Evolutionary conservation across 2,797 vertebrate species (phyloP), one percentile per base, ranked within the genome.

Genomic region (Sarcophilus harrisii): DNA sequence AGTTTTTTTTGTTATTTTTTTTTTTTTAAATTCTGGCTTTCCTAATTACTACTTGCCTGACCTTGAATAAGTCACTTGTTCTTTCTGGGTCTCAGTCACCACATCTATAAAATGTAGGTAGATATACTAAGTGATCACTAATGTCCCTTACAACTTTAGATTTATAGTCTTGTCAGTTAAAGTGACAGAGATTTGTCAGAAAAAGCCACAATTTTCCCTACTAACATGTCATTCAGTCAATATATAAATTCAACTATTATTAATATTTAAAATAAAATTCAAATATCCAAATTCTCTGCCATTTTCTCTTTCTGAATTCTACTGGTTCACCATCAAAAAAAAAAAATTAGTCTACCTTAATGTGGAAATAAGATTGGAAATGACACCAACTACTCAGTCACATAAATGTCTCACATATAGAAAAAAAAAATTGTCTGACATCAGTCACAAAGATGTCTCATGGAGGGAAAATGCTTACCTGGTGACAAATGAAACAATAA

Each of bases 241-340:
- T 6, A 58, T 66, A 96, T 94, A 96, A 66, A 27, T 57, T 21
- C 94, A 58, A 94, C 13, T 24, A 57, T 6, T 66, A 91, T 3
- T 0, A 73, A 32, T 93, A 29, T 92, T 60, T 94, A 90, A 94
- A 93, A 12, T 58, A 66, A 90, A 49, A 96, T 57, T 38, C 9
- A 32, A 38, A 13, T 92, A 95, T 89, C 8, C 66, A 59, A 93
- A 27, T 92, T 57, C 57, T 30, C 92, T 8, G 21, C 60, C 54
- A 16, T 94, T 95, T 96, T 57, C 28, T 90, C 90, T 94, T 60
- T 13, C 55, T n/a, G 93, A 59, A 90, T 92, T 96, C 5, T 45
- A 18, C 3, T 30, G 91, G 38, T 90, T 93, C 32, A 91, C 60
- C 54, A 12, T 32, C n/a, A n/a, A 5, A 96, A 92, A 5, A 96